These are phyloP conservation scores for Chloropsis hardwickii DNA, from an alignment of 2,113 vertebrate genomes.

Conservation along the genomic window DNA sequence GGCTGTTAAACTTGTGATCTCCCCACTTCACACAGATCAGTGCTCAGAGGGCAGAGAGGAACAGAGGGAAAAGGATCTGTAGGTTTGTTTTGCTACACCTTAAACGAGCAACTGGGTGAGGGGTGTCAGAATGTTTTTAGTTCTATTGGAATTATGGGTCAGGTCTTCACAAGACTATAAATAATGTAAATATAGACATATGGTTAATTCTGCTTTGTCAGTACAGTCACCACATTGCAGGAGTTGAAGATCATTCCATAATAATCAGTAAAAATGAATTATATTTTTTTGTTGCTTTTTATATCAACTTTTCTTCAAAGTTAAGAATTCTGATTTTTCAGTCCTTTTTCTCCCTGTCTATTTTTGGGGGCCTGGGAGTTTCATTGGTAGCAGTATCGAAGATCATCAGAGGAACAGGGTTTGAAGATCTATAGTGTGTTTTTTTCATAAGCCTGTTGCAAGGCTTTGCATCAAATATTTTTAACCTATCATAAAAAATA, in stretches of 20 bases:
- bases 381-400: background rate
- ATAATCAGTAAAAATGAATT: background rate
- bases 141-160: background rate
- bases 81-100: background rate
- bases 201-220: background rate
- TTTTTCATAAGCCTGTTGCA: background rate
- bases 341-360: background rate
- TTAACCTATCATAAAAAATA: background rate
- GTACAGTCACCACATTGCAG: background rate
- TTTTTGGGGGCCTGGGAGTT: background rate
- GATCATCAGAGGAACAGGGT: background rate
- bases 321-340: background rate
- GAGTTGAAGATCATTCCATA: background rate
- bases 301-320: background rate
- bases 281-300: background rate
- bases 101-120: background rate
- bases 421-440: background rate
- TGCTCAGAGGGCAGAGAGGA: background rate
- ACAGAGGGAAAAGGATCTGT: background rate
- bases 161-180: background rate
- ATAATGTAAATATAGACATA: background rate
- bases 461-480: background rate
- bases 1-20: conserved; percentile 4
- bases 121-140: background rate
- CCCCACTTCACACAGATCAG: background rate